Conservation (phyloP, 2,888 invertebrate genomes). For the Mesochorus sp. region DNA sequence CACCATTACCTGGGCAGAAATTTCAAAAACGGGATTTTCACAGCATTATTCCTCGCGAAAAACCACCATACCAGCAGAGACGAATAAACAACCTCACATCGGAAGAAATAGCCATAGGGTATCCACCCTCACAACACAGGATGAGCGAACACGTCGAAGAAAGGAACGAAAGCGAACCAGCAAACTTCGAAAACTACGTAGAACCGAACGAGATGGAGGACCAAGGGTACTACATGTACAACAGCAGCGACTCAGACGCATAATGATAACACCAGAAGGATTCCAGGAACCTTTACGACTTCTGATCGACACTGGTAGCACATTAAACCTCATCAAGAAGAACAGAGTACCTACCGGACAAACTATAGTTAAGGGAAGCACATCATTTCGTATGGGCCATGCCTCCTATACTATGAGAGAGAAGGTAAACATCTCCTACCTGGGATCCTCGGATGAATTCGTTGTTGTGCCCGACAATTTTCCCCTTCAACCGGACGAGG, state of each 20-base stretch:
- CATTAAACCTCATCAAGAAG: slow-evolving; percentile 11
- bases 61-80: neutral
- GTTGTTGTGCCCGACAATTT: slow-evolving; percentile 3
- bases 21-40: neutral
- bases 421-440: slow-evolving; percentile 2
- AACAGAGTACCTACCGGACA: neutral
- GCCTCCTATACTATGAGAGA: neutral
- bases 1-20: neutral
- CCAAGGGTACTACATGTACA: neutral
- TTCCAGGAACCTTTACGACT: neutral
- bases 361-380: neutral
- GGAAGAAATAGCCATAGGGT: neutral
- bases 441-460: slow-evolving; percentile 11
- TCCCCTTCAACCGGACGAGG: slow-evolving; percentile 5
- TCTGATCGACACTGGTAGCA: slow-evolving; percentile 13
- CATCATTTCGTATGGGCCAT: slow-evolving; percentile 14
- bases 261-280: slow-evolving; percentile 10
- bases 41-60: neutral
- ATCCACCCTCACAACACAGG: neutral
- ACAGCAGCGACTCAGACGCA: slow-evolving; percentile 9
- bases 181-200: slow-evolving; percentile 24
- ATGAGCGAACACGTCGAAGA: neutral
- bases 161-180: neutral
- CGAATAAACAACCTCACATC: slow-evolving; percentile 10
- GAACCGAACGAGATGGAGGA: slow-evolving; percentile 1